Percentiles rank a stretch among this genome's conserved stretches.
phyloP scores from a whole-genome alignment of 1,140 invertebrate genomes.

The Eumaeus atala region DNA sequence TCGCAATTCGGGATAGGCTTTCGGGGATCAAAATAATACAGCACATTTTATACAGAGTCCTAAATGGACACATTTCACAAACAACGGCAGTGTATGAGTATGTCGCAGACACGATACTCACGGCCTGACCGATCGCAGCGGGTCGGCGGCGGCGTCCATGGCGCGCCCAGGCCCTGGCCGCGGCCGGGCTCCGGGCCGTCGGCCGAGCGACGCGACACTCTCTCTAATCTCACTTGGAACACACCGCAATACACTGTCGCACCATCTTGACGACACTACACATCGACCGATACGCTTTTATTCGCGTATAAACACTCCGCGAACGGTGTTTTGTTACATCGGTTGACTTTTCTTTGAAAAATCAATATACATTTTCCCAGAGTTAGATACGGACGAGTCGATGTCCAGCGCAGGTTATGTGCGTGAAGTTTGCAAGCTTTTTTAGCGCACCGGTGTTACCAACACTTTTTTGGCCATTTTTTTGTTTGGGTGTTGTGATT shows the following conservation, averaged over 20 bases:
- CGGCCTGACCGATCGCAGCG: constrained; percentile 64
- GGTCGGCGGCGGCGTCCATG: constrained; percentile 68
- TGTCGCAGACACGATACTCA: constrained; percentile 55
- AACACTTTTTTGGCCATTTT: constrained; percentile 75
- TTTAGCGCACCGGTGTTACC: constrained; percentile 76
- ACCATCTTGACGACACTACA: constrained; percentile 68
- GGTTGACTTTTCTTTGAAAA: constrained; percentile 76
- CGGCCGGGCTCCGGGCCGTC: constrained; percentile 63
- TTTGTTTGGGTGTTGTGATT: constrained; percentile 72
- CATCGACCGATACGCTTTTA: constrained; percentile 62
- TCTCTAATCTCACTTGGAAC: constrained; percentile 68
- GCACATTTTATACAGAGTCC: constrained; percentile 41
- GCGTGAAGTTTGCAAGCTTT: constrained; percentile 76
- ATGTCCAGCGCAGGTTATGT: constrained; percentile 76
- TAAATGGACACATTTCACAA: constrained; percentile 29
- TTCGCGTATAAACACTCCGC: constrained; percentile 72
- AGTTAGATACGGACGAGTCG: constrained; percentile 74
- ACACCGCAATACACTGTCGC: constrained; percentile 62
- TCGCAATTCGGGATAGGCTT: constrained; percentile 60
- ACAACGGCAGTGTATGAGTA: constrained; percentile 25
- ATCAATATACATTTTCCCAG: constrained; percentile 76
- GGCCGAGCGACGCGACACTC: constrained; percentile 67
- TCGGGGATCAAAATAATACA: constrained; percentile 64
- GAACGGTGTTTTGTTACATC: constrained; percentile 74
- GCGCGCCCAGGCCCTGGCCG: constrained; percentile 64